phyloP scores from a whole-genome alignment of 2,113 vertebrate species.

The Megalops atlanticus region DNA sequence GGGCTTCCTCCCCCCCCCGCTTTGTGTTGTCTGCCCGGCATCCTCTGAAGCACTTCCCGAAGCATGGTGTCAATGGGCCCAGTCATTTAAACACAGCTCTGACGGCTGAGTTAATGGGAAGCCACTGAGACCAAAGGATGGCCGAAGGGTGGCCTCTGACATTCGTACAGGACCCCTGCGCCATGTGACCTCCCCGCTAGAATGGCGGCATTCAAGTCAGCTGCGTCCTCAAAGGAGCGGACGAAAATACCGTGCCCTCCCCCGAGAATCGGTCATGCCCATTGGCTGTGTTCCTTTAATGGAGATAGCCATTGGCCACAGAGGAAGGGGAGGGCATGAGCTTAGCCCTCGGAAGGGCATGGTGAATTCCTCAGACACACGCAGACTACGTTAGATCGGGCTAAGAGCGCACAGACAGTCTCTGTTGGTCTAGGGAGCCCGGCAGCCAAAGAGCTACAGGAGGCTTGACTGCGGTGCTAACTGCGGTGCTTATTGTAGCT shows the following conservation, averaged over 20 bases:
- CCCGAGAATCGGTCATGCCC: no score
- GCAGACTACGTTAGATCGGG: not conserved
- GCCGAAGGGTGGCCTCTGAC: not conserved
- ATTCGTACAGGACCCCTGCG: not conserved
- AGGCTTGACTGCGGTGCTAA: not conserved
- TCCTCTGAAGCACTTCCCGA: not conserved
- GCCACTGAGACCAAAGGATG: not conserved
- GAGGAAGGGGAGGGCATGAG: constrained; percentile 8
- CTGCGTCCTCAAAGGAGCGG: not conserved
- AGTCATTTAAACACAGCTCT: not conserved
- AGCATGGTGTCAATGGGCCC: not conserved
- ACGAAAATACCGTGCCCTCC: not conserved
- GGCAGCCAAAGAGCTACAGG: not conserved
- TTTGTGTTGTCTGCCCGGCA: not conserved
- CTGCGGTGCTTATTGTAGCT: not conserved
- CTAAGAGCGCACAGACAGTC: not conserved
- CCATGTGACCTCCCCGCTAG: not conserved
- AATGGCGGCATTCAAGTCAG: constrained; percentile 17
- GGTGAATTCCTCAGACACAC: not conserved
- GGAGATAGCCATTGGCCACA: not conserved
- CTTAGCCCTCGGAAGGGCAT: constrained; percentile 7
- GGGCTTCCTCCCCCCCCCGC: not conserved
- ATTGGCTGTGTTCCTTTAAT: not conserved
- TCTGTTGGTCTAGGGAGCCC: not conserved
- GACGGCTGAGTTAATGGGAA: not conserved